Base-by-base conservation (phyloP, 2,113 vertebrate species). In the Toxotes chatareus region DNA sequence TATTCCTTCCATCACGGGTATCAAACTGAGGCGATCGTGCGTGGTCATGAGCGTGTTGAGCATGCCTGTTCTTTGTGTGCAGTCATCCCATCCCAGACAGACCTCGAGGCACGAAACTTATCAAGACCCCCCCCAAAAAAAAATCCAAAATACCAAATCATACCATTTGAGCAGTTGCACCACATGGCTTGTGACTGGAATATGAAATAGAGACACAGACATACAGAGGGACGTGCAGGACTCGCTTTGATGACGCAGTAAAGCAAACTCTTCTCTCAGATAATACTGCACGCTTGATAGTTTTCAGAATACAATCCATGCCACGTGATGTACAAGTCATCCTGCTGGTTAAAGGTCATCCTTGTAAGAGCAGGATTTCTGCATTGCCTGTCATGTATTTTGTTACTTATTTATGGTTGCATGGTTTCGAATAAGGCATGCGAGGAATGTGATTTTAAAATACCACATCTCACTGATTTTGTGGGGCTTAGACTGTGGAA, bases 171-270 rank as follows among this genome's bases (percentile, higher is more conserved):
- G 87, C 89, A 84, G 79, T 76, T 90, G 89, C 89, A 89, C 82
- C 82, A 82, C 78, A 64, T 10, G 4, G 88, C 65, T 80, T 93
- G 91, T 93, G 92, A 92, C 86, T 73, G 44, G 92, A 93, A 93
- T 93, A 92, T 87, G 89, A 92, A 93, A 79, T 34, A 84, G 83
- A 86, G 64, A 77, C 78, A 71, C 79, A 88, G 74, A 86, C 83
- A 72, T 80, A 59, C 84, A 62, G 66, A 83, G 82, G 73, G 82
- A 89, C 70, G 61, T 82, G 88, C 76, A 85, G 69, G 72, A 80
- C 84, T 83, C 32, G 68, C 88, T 91, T 90, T 92, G 88, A 90
- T 91, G 90, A 91, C 86, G 89, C 85, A 92, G 86, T 91, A 65
- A 55, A 80, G 83, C 85, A 85, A 91, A 91, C 66, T 88, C 75